Conservation (phyloP, 2,113 vertebrate genomes). For the Aegotheles bennettii region DNA sequence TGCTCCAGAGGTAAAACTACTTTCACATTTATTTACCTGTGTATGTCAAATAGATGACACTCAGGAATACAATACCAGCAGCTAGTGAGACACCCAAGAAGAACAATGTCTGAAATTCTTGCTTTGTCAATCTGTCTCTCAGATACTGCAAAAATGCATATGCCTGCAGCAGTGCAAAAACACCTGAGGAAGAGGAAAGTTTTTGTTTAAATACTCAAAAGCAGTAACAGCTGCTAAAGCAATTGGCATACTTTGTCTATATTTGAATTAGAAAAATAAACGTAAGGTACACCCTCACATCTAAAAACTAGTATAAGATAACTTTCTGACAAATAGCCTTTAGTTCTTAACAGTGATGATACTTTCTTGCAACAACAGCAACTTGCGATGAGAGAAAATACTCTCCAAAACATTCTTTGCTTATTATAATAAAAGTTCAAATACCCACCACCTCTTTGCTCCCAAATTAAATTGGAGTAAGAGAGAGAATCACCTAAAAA, state of each 20-base stretch:
- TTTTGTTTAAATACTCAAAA: not conserved
- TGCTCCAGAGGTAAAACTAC: not conserved
- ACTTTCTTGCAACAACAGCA: not conserved
- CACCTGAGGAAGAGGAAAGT: slow-evolving; percentile 75
- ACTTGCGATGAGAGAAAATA: not conserved
- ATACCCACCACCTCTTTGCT: not conserved
- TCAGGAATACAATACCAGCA: slow-evolving; percentile 89
- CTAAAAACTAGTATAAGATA: not conserved
- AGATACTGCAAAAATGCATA: slow-evolving; percentile 95
- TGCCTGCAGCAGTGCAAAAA: slow-evolving; percentile 92
- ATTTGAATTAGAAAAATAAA: not conserved
- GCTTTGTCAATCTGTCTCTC: slow-evolving; percentile 89
- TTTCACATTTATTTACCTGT: slow-evolving; percentile 78
- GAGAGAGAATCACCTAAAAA: not conserved
- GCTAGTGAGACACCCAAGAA: slow-evolving; percentile 90
- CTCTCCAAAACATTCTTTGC: not conserved
- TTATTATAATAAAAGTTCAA: not conserved
- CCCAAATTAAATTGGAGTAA: not conserved
- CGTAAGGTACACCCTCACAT: not conserved
- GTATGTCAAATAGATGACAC: slow-evolving; percentile 94
- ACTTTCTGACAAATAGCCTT: not conserved
- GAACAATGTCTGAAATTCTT: slow-evolving; percentile 95
- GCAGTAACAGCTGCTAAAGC: not conserved
- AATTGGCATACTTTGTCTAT: not conserved
- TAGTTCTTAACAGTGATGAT: not conserved